A percentile compares a stretch with the other conserved stretches of the same genome.
Evolutionary conservation across 2,888 invertebrate genomes (phyloP).

Genomic region (Phalangium opilio): DNA sequence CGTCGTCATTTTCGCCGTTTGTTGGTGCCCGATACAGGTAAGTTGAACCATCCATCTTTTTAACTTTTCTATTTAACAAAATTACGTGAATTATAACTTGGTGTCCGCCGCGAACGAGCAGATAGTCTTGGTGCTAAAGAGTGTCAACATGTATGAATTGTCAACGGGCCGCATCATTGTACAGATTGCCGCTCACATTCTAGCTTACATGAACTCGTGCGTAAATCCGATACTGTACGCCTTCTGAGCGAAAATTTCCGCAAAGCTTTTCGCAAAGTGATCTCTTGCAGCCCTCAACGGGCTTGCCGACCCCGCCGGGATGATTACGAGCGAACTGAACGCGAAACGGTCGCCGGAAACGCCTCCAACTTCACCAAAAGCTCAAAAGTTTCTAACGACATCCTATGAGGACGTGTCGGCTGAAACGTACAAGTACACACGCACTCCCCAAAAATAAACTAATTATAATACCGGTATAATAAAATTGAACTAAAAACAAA

Average conservation of each 20-base stretch:
- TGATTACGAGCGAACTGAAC: constrained; percentile 8
- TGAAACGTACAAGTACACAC: no score
- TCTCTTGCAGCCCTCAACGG: constrained; percentile 14
- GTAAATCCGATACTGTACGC: constrained; percentile 90
- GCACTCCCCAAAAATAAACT: no score
- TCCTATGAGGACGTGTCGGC: constrained; percentile 6
- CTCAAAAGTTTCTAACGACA: constrained; percentile 14
- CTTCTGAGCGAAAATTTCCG: constrained; percentile 82
- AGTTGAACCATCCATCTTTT: constrained; percentile 21
- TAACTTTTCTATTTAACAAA: background rate
- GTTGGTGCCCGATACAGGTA: constrained; percentile 81
- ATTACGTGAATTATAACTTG: no score
- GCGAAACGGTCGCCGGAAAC: constrained; percentile 13
- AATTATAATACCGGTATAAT: no score
- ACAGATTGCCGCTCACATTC: constrained; percentile 27
- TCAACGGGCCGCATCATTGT: constrained; percentile 35
- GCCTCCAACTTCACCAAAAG: constrained; percentile 5
- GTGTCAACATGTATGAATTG: constrained; percentile 52
- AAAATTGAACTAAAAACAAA: no score
- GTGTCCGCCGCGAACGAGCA: constrained; percentile 36
- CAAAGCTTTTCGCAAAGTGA: constrained; percentile 52
- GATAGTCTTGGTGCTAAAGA: constrained; percentile 60
- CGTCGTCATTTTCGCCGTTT: constrained; percentile 77
- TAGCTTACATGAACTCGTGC: constrained; percentile 83
- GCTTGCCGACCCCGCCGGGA: constrained; percentile 1